phyloP scores from a whole-genome alignment of 2,113 vertebrate species.

The Xiphophorus maculatus region DNA sequence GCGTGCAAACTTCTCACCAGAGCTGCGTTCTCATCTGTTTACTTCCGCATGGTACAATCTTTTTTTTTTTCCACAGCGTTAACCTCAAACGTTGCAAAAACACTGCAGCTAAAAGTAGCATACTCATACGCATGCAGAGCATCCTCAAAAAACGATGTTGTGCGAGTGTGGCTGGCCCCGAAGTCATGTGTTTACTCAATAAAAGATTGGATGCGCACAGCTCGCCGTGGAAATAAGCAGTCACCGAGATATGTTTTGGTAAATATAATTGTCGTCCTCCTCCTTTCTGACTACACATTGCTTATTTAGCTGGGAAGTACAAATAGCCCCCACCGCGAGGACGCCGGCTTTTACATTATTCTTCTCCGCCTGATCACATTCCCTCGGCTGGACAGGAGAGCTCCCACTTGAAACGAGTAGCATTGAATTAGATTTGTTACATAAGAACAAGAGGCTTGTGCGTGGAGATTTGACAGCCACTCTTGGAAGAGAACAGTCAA shows the following conservation, averaged over 20 bases:
- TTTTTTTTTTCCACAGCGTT: neutral
- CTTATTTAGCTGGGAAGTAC: neutral
- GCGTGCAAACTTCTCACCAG: no score
- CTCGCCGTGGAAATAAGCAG: neutral
- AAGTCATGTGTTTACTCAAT: neutral
- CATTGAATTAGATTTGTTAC: slow-evolving; percentile 50
- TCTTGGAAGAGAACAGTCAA: slow-evolving; percentile 22
- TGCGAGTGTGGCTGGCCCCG: neutral
- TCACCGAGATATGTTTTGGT: neutral
- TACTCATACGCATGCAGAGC: neutral
- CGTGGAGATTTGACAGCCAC: slow-evolving; percentile 33
- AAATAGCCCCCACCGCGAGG: slow-evolving; percentile 20
- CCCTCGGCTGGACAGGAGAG: slow-evolving; percentile 35
- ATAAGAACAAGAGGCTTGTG: slow-evolving; percentile 47
- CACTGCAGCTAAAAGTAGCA: neutral
- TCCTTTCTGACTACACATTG: neutral
- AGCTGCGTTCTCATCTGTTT: neutral
- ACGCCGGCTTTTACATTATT: slow-evolving; percentile 21
- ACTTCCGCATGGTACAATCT: neutral
- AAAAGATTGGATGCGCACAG: neutral
- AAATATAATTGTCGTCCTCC: neutral
- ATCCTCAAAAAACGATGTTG: neutral
- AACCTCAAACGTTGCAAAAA: neutral
- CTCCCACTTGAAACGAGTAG: slow-evolving; percentile 55
- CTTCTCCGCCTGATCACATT: slow-evolving; percentile 13